These are phyloP conservation scores for Athalia rosae DNA, from an alignment of 2,888 invertebrate species.

Conservation along the genomic window DNA sequence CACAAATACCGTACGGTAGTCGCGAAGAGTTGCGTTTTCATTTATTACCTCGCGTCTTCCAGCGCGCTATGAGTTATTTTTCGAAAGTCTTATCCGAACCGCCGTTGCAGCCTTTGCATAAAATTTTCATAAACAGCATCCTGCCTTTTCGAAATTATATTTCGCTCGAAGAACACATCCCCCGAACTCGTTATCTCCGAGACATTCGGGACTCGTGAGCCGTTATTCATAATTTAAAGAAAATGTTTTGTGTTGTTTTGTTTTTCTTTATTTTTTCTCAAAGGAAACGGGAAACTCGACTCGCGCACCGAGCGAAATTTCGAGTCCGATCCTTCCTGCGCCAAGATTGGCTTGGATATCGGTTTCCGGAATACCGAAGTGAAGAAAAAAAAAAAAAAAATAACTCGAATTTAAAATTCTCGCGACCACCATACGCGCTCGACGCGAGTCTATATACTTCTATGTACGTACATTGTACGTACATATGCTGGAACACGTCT, in stretches of 20 bases:
- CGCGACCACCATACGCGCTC: too few species aligned
- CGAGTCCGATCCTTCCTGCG: not conserved
- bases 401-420: too few species aligned
- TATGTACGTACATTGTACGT: too few species aligned
- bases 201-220: conserved; percentile 8
- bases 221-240: conserved; percentile 32
- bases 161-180: conserved; percentile 7
- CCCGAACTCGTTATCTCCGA: conserved; percentile 2
- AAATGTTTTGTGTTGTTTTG: not conserved
- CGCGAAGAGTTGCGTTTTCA: not conserved
- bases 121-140: not conserved
- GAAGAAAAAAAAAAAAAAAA: not conserved
- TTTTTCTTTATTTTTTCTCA: not conserved
- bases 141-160: conserved; percentile 11
- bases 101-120: not conserved
- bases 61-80: not conserved
- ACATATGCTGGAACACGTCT: too few species aligned
- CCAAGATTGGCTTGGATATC: not conserved
- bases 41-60: not conserved
- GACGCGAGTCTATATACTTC: too few species aligned
- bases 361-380: not conserved
- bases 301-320: not conserved
- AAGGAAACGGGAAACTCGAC: conserved; percentile 14
- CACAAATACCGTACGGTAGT: too few species aligned
- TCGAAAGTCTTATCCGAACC: not conserved